Evolutionary conservation across 2,797 vertebrate genomes (phyloP).

Genomic region (Pseudochromis fuscus): DNA sequence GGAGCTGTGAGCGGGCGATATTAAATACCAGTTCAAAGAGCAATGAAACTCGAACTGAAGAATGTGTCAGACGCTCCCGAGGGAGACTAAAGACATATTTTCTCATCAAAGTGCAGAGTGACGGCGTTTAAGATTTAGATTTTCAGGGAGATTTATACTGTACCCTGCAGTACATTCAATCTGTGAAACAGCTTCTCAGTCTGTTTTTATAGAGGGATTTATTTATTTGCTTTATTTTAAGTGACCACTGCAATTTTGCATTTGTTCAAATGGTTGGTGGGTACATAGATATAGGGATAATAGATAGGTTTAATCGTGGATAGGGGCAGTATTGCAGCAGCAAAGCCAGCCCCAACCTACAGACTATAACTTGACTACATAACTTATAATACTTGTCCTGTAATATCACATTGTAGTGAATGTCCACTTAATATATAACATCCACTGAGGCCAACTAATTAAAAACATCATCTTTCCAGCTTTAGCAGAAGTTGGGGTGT

Average conservation of each 20-base stretch:
- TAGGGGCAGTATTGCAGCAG: neutral
- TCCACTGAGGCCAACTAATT: neutral
- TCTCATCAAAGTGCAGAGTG: slow-evolving; percentile 8
- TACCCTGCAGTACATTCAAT: neutral
- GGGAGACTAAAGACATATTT: slow-evolving; percentile 14
- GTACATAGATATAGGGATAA: neutral
- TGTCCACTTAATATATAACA: neutral
- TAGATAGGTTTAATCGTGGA: neutral
- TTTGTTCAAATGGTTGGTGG: neutral
- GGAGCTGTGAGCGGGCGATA: neutral
- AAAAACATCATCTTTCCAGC: neutral
- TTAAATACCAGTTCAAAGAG: slow-evolving; percentile 31
- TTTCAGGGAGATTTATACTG: neutral
- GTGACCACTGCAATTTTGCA: neutral
- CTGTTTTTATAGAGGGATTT: neutral
- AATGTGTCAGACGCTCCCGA: slow-evolving; percentile 19
- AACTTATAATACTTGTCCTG: neutral
- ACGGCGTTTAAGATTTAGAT: neutral
- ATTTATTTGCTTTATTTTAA: too few species aligned
- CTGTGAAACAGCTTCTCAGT: too few species aligned
- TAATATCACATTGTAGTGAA: neutral
- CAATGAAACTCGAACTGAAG: slow-evolving; percentile 38
- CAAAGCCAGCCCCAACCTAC: neutral
- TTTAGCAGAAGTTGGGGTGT: too few species aligned
- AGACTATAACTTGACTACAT: neutral